Percentiles rank a stretch among this genome's conserved stretches.
Conservation (phyloP, 2,113 vertebrate species). For the Sinocyclocheilus grahami region DNA sequence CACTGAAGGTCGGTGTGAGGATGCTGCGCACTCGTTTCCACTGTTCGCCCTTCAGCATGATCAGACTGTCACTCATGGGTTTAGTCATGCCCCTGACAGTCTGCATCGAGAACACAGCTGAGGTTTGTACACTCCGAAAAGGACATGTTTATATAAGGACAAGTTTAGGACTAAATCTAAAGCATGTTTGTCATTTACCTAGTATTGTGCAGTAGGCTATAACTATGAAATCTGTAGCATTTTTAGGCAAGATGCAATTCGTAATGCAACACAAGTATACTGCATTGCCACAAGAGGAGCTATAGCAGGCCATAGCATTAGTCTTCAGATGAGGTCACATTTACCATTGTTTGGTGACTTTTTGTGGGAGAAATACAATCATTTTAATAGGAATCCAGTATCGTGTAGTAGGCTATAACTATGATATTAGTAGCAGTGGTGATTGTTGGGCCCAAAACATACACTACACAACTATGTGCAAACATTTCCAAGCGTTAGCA, state of each 20-base stretch:
- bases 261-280: too few species aligned
- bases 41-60: constrained; percentile 82
- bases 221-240: too few species aligned
- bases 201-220: background rate
- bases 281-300: too few species aligned
- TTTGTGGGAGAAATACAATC: background rate
- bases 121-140: background rate
- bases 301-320: too few species aligned
- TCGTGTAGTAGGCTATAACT: background rate
- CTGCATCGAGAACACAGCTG: constrained; percentile 10
- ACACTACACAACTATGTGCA: background rate
- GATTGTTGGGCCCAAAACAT: background rate
- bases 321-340: too few species aligned
- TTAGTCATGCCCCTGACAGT: constrained; percentile 71
- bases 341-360: too few species aligned
- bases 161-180: background rate
- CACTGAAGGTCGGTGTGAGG: constrained; percentile 84
- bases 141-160: background rate
- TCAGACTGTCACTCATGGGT: constrained; percentile 84
- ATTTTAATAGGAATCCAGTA: background rate
- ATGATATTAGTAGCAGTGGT: background rate
- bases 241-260: too few species aligned
- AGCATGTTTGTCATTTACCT: background rate
- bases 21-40: constrained; percentile 85
- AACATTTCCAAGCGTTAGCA: background rate